Evolutionary conservation across 2,113 vertebrate species (phyloP).

Genomic region (Vulpes ferrilata): DNA sequence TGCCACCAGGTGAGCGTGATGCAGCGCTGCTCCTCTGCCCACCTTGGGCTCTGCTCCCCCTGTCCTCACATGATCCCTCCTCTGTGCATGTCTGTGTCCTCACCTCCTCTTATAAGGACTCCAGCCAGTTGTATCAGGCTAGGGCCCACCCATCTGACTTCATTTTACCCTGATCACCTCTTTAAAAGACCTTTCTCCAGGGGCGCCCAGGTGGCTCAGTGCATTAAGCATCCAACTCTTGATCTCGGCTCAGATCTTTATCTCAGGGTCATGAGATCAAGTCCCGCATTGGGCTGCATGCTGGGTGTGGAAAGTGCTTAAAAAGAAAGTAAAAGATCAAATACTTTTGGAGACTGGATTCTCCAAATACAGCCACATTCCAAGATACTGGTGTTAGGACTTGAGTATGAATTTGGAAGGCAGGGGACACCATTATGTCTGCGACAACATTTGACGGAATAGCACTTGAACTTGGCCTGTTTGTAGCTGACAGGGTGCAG

Average conservation of each 20-base stretch:
- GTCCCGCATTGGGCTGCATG: no score
- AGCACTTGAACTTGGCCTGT: background rate
- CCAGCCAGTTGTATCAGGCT: background rate
- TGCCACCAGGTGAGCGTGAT: background rate
- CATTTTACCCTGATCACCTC: background rate
- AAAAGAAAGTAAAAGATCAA: background rate
- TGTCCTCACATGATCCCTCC: background rate
- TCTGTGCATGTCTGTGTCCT: background rate
- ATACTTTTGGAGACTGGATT: background rate
- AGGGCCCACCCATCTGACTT: background rate
- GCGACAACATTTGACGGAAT: no score
- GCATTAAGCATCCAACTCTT: background rate
- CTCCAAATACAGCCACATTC: no score
- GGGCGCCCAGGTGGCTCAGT: background rate
- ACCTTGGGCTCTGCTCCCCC: background rate
- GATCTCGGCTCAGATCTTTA: background rate
- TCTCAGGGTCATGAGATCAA: background rate
- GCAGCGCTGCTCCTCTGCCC: background rate
- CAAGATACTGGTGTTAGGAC: background rate
- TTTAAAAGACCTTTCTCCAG: background rate
- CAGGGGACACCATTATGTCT: background rate
- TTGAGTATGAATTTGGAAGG: background rate
- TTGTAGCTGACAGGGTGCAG: background rate
- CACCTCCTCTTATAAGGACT: background rate
- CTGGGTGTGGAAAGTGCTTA: background rate